A percentile compares a stretch with the other conserved stretches of the same genome.
These are phyloP conservation scores for Listrodromus nycthemerus DNA, from an alignment of 2,888 invertebrate species.

Conservation along the genomic window DNA sequence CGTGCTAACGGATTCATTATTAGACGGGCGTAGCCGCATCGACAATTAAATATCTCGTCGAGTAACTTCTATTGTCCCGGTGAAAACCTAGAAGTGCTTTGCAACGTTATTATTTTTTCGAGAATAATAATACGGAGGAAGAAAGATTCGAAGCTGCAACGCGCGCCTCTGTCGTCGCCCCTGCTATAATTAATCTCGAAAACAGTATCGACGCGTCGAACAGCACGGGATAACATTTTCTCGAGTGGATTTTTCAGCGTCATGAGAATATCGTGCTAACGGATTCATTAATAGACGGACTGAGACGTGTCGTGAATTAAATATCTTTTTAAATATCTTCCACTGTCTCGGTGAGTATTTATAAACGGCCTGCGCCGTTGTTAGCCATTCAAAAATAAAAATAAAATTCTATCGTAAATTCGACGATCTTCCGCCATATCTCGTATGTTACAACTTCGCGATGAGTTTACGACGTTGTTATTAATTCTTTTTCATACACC, in stretches of 20 bases:
- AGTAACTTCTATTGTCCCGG: neutral
- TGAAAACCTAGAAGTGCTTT: neutral
- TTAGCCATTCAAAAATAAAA: no score
- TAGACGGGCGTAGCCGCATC: neutral
- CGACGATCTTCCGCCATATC: slow-evolving; percentile 3
- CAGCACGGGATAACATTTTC: neutral
- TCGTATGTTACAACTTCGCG: neutral
- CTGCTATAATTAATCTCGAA: neutral
- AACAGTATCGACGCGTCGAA: neutral
- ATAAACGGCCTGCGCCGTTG: neutral
- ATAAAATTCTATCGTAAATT: neutral
- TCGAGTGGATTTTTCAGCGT: neutral
- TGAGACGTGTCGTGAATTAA: neutral
- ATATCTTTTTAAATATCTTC: neutral
- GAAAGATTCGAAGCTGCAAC: slow-evolving; percentile 49
- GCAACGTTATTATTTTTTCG: neutral
- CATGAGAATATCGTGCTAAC: slow-evolving; percentile 11
- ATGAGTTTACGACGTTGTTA: neutral
- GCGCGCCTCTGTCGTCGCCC: slow-evolving; percentile 2
- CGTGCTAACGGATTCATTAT: neutral
- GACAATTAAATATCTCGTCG: neutral
- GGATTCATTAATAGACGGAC: neutral
- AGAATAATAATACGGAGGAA: no score
- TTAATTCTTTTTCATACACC: no score
- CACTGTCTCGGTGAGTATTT: neutral